phyloP scores from a whole-genome alignment of 2,113 vertebrate species.

The Pterocles gutturalis region DNA sequence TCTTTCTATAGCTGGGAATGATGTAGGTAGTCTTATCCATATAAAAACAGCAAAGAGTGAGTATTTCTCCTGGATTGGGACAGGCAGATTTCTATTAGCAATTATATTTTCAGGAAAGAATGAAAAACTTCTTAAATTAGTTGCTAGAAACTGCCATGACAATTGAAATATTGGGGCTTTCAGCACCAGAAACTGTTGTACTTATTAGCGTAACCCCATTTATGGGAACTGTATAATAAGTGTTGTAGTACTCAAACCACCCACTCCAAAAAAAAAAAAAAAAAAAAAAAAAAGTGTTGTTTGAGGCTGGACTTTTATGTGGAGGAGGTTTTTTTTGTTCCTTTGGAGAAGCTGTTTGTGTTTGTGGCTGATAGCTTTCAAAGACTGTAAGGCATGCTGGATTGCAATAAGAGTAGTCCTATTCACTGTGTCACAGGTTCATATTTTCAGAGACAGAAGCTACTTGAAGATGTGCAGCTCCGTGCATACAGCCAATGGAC shows the following conservation, averaged over 20 bases:
- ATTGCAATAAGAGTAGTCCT: not conserved
- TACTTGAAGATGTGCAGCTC: not conserved
- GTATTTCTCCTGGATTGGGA: not conserved
- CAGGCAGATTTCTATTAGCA: not conserved
- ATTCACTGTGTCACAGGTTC: not conserved
- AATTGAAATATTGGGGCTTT: not conserved
- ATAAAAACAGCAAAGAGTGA: not conserved
- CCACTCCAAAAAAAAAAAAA: not conserved
- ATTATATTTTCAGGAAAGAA: not conserved
- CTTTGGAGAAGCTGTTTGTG: not conserved
- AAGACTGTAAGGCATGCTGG: not conserved
- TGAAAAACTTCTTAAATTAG: not conserved
- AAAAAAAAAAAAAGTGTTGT: not conserved
- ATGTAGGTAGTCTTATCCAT: not conserved
- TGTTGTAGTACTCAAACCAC: fast-evolving
- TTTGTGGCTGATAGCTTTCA: not conserved
- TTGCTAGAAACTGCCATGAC: not conserved
- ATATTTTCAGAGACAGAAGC: not conserved
- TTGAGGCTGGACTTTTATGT: not conserved
- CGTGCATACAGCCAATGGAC: not conserved
- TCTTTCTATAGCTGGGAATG: not conserved
- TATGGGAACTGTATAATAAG: not conserved
- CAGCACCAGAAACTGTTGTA: not conserved
- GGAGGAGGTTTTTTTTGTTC: not conserved
- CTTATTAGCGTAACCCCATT: not conserved